These are phyloP conservation scores for Ptilorrhoa leucosticta DNA, from an alignment of 2,113 vertebrate species.

Conservation along the genomic window DNA sequence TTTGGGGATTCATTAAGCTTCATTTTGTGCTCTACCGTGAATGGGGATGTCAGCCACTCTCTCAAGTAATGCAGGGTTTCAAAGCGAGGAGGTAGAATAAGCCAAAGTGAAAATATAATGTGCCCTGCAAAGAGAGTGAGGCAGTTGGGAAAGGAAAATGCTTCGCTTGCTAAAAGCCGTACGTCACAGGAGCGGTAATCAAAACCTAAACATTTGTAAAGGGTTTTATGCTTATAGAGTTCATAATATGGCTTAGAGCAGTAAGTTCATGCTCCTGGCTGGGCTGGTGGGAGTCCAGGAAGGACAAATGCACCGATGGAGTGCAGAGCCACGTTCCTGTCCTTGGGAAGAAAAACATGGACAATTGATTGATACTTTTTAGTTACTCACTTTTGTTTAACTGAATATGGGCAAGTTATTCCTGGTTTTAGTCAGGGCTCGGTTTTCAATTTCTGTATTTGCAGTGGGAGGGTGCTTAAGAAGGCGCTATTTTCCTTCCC, in stretches of 20 bases:
- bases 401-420: not conserved
- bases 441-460: not conserved
- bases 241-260: not conserved
- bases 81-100: conserved; percentile 5
- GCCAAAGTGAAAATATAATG: not conserved
- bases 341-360: rapidly evolving
- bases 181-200: not conserved
- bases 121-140: not conserved
- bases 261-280: not conserved
- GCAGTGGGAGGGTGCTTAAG: not conserved
- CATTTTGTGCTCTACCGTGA: conserved; percentile 20
- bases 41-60: conserved; percentile 32
- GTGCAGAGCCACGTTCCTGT: not conserved
- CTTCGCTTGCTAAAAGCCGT: not conserved
- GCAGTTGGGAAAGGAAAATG: not conserved
- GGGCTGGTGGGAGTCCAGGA: not conserved
- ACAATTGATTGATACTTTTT: not conserved
- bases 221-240: not conserved
- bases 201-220: not conserved
- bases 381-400: not conserved
- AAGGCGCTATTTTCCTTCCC: not conserved
- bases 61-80: not conserved
- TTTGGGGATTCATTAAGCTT: conserved; percentile 40
- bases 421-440: not conserved
- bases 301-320: not conserved